These are phyloP conservation scores for Adrianichthys oophorus DNA, from an alignment of 2,797 vertebrate species.

Conservation along the genomic window DNA sequence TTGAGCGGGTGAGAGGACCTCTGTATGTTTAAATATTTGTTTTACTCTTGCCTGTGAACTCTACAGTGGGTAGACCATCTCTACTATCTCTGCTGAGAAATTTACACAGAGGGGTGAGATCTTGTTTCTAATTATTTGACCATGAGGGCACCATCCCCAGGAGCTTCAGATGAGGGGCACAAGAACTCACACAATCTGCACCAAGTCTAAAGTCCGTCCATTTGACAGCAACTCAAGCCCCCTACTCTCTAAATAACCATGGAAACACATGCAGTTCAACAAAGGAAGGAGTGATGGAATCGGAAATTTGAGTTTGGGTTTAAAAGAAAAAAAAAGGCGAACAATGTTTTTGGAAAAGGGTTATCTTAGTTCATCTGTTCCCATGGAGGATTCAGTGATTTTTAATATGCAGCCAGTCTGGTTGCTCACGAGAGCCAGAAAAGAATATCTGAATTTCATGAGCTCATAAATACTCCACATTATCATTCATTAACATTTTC, in stretches of 20 bases:
- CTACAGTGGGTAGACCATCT: no score
- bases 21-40: no score
- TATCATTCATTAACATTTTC: conserved; percentile 64
- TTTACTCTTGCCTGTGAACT: no score
- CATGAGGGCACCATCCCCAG: background rate
- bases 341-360: conserved; percentile 19
- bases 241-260: conserved; percentile 15
- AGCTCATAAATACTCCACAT: conserved; percentile 62
- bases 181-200: conserved; percentile 23
- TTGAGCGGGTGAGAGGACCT: no score
- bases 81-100: no score
- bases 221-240: background rate
- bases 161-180: conserved; percentile 12
- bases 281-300: conserved; percentile 1
- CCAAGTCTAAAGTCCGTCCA: background rate
- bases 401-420: conserved; percentile 24
- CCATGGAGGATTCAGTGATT: conserved; percentile 46
- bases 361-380: conserved; percentile 28
- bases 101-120: no score
- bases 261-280: conserved; percentile 11
- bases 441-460: conserved; percentile 61
- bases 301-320: conserved; percentile 13
- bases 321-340: background rate
- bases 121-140: no score
- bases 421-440: conserved; percentile 33